Base-by-base conservation (phyloP, 64 coral and sea anemone species). In the Actinia equina region DNA sequence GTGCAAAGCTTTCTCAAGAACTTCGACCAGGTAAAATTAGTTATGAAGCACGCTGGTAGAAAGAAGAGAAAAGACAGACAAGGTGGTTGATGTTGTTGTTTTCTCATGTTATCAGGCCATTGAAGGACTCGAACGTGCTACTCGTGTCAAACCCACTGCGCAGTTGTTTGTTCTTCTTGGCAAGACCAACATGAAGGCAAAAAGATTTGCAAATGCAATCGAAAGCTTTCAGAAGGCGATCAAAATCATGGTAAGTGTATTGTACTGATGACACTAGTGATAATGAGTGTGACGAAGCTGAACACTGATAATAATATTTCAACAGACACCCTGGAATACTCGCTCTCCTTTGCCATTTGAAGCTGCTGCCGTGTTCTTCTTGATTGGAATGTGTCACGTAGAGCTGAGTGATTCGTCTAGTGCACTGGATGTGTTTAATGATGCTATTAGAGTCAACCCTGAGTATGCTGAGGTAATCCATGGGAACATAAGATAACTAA, bases 181-280 rank as follows among this genome's bases (percentile, higher is more conserved):
- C 4, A 98, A 98, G 64, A 98, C 96, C n/a, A 89, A 94, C 71
- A 98, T 98, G 96, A 98, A 98, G 59, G 91, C 93, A 18, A 98
- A 98, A 76, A 62, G 71, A n/a, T 98, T 92, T 87, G 82, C 86
- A 76, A 77, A 94, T 16, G 96, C 96, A 59, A 98, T 98, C 59
- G 52, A 52, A 7, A 94, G 93, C 20, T 98, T 98, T 59, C 30
- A 92, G 46, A 90, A 78, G 80, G 96, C 96, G 43, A 89, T 98
- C 44, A 61, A 64, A 25, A 90, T 92, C 81, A 86, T 98, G 96
- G 96, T 98, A 90, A 53, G 90, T 14, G 19, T 43, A 41, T 13
- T 79, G 77, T 0, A 2, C 46, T 77, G 41, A 7, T 77, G 71
- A 42, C n/a, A 23, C 18, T 77, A n/a, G 15, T 79, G 77, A 11